These are phyloP conservation scores for Epizoanthus rinbou DNA, from an alignment of 92 coral and sea anemone genomes.

Conservation along the genomic window DNA sequence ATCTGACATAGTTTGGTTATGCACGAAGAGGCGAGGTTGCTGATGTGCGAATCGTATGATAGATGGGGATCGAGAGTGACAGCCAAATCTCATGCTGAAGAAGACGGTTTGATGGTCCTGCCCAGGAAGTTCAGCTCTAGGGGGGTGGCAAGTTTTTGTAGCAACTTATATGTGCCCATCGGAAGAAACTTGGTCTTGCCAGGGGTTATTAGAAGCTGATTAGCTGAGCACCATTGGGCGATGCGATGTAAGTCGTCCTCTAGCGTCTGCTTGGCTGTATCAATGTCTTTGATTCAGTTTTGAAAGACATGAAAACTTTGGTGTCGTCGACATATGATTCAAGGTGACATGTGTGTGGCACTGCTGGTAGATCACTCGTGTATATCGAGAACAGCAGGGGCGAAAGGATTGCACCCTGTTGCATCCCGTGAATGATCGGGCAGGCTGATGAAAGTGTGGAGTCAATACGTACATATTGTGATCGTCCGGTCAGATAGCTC, in stretches of 20 bases:
- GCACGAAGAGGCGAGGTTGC: too few relatives aligned
- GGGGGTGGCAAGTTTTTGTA: constrained; percentile 29
- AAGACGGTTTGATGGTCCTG: constrained; percentile 21
- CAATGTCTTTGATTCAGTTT: constrained; percentile 38
- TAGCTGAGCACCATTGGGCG: constrained; percentile 63
- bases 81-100: constrained; percentile 59
- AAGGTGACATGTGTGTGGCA: too few relatives aligned
- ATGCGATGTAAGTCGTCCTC: constrained; percentile 57
- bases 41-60: too few relatives aligned
- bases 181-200: constrained; percentile 54
- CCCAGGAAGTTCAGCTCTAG: constrained; percentile 39
- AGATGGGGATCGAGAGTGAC: constrained; percentile 49
- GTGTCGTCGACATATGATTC: too few relatives aligned
- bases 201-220: constrained; percentile 61
- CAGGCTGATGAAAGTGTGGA: constrained; percentile 47
- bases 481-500: constrained; percentile 50
- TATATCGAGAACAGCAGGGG: too few relatives aligned
- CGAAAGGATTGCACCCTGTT: constrained; percentile 63
- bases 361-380: too few relatives aligned
- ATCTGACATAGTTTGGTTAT: too few relatives aligned
- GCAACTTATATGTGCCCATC: constrained; percentile 56
- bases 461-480: constrained; percentile 55
- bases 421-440: constrained; percentile 64
- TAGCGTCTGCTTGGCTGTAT: constrained; percentile 20
- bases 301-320: constrained; percentile 61